Evolutionary conservation across 2,113 vertebrate genomes (phyloP), one percentile per base, ranked within the genome.

Genomic region (Callaeas wilsoni): DNA sequence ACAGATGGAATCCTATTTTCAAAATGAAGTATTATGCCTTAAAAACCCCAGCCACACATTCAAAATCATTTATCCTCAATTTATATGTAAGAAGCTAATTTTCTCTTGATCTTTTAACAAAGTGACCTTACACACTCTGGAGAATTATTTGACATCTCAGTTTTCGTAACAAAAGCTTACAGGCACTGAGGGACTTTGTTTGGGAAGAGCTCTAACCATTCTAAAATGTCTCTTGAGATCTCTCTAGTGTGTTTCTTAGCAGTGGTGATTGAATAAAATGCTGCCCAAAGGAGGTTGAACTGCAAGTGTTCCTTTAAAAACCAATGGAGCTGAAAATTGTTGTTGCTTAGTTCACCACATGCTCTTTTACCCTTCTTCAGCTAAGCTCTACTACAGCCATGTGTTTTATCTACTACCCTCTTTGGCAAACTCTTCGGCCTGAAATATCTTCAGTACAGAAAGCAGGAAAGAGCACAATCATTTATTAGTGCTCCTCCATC

Each of bases 131-230:
- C 50, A 37, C 55, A 82, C 97, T 96, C 77, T 23, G 91, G 97
- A 98, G 98, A 97, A 86, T 94, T 96, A 95, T 97, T 93, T 97
- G 95, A 97, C 98, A 98, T 94, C 96, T 97, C 97, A 94, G 97
- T 96, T 98, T 98, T 98, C 93, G 25, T 98, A 98, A 99, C 98
- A 97, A 98, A 97, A 97, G 97, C 97, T 94, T 97, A 97, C 95
- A 98, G 97, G 91, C 97, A 94, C 97, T 78, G 78, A 93, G 97
- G 95, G 97, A 97, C 89, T 96, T 90, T 86, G 69, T 93, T 88
- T 92, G 83, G 89, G 94, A 97, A 97, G 95, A 97, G 96, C 96
- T 97, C 90, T 96, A 97, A 97, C 96, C 95, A 95, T 97, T 95
- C 96, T 97, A 96, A 96, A 96, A 95, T 53, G 95, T 97, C 95